Evolutionary conservation across 2,888 invertebrate genomes (phyloP), one percentile per base, ranked within the genome.

Genomic region (Ptilodon capucinus): DNA sequence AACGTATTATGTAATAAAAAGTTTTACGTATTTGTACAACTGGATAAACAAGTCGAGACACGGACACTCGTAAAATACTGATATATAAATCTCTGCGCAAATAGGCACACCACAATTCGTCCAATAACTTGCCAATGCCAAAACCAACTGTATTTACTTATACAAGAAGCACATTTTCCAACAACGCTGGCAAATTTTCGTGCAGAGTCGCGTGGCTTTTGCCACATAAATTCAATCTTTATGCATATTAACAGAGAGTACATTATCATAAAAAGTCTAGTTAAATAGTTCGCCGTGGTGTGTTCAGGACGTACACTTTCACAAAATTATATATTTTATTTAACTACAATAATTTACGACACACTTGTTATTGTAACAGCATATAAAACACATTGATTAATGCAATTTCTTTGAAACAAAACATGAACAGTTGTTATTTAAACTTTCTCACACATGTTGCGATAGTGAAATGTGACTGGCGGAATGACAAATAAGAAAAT

Each of bases 1-100:
- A 66, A 66, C 51, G 46, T 68, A 63, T 80, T 61, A 77, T 71
- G 71, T 68, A 75, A 80, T 74, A 74, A 71, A 62, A 61, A 51
- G n/a, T 55, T 73, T 71, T 65, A 74, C 62, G 62, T 60, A 63
- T 69, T 70, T 73, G 59, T 57, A 65, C 70, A 64, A 64, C 68
- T 68, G 63, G 62, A 52, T 42, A 38, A 49, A 51, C 54, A 44
- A 39, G 52, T 48, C 57, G 53, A 59, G 60, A 59, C 51, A 59
- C 59, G 53, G 56, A 40, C 54, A 43, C 54, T 63, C 54, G 50
- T 71, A 60, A 66, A 64, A 67, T 53, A 58, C 39, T 42, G 51
- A 53, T 32, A 44, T 43, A 45, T 43, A n/a, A n/a, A n/a, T n/a
- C n/a, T n/a, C n/a, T n/a, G n/a, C n/a, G n/a, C n/a, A n/a, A n/a